Conservation (phyloP, 37 sponge, comb jelly and placozoan species). For the Aplysina aerophoba region DNA sequence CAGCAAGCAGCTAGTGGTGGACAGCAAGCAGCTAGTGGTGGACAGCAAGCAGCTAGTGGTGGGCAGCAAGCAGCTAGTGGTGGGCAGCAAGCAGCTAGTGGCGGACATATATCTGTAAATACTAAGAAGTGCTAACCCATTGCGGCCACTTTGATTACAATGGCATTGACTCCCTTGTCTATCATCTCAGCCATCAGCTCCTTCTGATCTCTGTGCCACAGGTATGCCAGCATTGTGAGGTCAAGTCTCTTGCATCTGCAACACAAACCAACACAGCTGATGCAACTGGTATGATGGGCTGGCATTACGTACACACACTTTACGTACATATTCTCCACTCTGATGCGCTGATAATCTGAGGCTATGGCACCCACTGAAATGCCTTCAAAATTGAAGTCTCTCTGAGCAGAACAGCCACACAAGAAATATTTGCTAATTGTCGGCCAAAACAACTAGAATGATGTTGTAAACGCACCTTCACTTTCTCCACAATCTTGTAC, state of each 20-base stretch:
- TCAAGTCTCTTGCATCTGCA: conserved; percentile 88
- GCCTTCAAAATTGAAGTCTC: conserved; percentile 67
- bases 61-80: background rate
- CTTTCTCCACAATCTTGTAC: conserved; percentile 66
- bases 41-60: no score
- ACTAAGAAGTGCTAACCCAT: conserved; percentile 63
- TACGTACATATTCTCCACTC: conserved; percentile 93
- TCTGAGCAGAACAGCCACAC: conserved; percentile 5
- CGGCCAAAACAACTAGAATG: background rate
- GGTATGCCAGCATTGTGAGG: conserved; percentile 82
- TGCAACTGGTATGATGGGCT: background rate
- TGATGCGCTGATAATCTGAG: conserved; percentile 92
- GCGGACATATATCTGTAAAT: background rate
- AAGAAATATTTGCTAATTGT: background rate
- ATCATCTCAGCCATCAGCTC: conserved; percentile 92
- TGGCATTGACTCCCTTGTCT: conserved; percentile 64
- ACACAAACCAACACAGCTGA: background rate
- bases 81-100: background rate
- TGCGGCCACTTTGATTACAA: conserved; percentile 90
- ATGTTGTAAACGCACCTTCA: conserved; percentile 45
- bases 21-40: background rate
- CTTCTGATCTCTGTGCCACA: conserved; percentile 92
- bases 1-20: no score
- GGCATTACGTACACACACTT: background rate
- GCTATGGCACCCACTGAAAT: conserved; percentile 94